These are phyloP conservation scores for Chlorospingus semifuscus DNA, from an alignment of 2,797 vertebrate species.

Conservation along the genomic window DNA sequence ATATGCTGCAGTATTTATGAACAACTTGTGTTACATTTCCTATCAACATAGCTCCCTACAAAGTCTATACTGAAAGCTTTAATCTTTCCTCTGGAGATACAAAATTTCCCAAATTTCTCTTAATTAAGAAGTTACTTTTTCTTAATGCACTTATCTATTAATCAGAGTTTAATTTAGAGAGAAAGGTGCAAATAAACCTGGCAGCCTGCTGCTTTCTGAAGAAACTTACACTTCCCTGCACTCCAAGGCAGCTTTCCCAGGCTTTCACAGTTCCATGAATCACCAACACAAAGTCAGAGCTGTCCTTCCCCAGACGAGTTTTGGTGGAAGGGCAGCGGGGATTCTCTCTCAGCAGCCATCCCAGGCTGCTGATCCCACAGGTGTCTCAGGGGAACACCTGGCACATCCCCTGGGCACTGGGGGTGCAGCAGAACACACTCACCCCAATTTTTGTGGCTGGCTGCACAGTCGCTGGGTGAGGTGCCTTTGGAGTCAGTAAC, in stretches of 20 bases:
- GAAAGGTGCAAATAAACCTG: background rate
- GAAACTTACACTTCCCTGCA: background rate
- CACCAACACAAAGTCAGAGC: rapidly evolving
- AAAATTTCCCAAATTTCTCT: background rate
- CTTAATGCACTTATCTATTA: background rate
- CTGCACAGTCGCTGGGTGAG: background rate
- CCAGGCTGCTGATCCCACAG: rapidly evolving
- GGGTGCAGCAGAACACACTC: rapidly evolving
- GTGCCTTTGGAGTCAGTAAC: background rate
- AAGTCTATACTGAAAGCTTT: background rate
- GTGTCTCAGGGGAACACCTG: background rate
- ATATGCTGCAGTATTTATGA: background rate
- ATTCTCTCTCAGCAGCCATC: background rate
- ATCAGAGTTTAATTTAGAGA: background rate
- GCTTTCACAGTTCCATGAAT: background rate
- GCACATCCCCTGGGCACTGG: background rate
- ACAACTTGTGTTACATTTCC: background rate
- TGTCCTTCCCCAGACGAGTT: background rate
- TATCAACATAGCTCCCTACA: background rate
- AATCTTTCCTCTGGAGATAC: background rate
- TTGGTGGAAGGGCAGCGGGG: too few relatives aligned
- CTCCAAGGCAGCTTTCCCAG: background rate
- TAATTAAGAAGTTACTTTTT: background rate
- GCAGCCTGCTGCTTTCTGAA: background rate
- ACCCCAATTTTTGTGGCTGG: background rate